A percentile compares a stretch with the other conserved stretches of the same genome.
Evolutionary conservation across 2,888 invertebrate species (phyloP).

Genomic region (Stenodera caucasica): DNA sequence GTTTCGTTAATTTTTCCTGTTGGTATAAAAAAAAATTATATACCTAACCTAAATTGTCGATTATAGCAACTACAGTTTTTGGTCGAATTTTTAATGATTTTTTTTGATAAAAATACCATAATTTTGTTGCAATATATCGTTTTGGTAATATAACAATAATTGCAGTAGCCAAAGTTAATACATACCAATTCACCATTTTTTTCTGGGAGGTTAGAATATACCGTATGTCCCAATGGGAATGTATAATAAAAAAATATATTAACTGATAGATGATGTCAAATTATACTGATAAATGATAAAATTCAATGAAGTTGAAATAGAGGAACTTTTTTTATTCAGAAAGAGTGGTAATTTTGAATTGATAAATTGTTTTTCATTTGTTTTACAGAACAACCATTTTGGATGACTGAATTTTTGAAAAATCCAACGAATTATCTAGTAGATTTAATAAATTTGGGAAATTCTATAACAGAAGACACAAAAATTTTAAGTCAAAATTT

Average conservation of each 20-base stretch:
- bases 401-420: slow-evolving; percentile 49
- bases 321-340: not conserved
- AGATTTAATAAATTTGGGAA: slow-evolving; percentile 43
- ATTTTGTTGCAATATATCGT: slow-evolving; percentile 9
- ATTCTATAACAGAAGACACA: slow-evolving; percentile 36
- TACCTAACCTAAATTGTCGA: slow-evolving; percentile 14
- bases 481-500: slow-evolving; percentile 49
- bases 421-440: slow-evolving; percentile 42
- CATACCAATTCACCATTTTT: slow-evolving; percentile 26
- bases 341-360: not conserved
- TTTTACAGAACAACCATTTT: slow-evolving; percentile 41
- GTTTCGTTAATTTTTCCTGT: slow-evolving; percentile 1
- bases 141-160: slow-evolving; percentile 3
- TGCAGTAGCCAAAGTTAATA: slow-evolving; percentile 8
- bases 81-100: slow-evolving; percentile 8
- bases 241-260: too few species aligned
- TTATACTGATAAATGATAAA: too few species aligned
- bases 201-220: too few species aligned
- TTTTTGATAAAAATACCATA: slow-evolving; percentile 11
- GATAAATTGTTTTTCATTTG: not conserved
- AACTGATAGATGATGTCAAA: too few species aligned
- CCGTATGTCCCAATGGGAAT: too few species aligned
- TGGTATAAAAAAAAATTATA: not conserved
- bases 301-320: too few species aligned
- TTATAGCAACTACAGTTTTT: slow-evolving; percentile 13